Evolutionary conservation across 2,797 vertebrate genomes (phyloP).

Genomic region (Aotus griseimembra): DNA sequence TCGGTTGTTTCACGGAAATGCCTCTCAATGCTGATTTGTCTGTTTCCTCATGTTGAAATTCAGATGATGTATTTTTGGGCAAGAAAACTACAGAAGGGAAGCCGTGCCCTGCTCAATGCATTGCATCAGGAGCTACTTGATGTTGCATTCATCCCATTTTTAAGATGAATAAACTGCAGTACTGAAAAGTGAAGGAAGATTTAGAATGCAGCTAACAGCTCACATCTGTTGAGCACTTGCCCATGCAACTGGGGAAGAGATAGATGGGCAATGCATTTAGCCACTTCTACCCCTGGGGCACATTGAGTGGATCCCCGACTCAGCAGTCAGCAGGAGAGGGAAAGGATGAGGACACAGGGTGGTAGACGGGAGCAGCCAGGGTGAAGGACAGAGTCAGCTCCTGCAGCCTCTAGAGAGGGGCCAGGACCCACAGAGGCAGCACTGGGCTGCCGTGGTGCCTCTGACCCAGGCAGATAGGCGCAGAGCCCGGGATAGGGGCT

Average conservation of each 20-base stretch:
- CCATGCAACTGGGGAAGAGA: background rate
- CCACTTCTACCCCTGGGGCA: background rate
- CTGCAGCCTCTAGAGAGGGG: background rate
- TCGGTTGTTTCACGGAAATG: background rate
- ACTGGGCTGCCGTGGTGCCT: accelerated
- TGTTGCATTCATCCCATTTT: background rate
- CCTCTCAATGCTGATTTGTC: background rate
- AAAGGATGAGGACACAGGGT: background rate
- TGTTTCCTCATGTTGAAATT: background rate
- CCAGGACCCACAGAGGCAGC: background rate
- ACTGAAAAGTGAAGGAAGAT: background rate
- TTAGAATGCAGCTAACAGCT: background rate
- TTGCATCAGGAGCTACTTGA: too few species aligned
- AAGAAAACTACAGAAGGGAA: background rate
- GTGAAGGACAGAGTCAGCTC: background rate
- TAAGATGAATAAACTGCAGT: background rate
- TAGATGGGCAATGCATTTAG: background rate
- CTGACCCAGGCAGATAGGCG: constrained; percentile 15
- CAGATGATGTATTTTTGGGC: background rate
- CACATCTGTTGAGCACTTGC: background rate
- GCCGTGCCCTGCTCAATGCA: accelerated
- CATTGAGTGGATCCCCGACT: background rate
- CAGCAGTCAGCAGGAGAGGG: background rate
- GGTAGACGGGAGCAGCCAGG: background rate
- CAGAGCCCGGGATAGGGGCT: background rate